Evolutionary conservation across 2,888 invertebrate species (phyloP).

Genomic region (Leptinotarsa peninsularis): DNA sequence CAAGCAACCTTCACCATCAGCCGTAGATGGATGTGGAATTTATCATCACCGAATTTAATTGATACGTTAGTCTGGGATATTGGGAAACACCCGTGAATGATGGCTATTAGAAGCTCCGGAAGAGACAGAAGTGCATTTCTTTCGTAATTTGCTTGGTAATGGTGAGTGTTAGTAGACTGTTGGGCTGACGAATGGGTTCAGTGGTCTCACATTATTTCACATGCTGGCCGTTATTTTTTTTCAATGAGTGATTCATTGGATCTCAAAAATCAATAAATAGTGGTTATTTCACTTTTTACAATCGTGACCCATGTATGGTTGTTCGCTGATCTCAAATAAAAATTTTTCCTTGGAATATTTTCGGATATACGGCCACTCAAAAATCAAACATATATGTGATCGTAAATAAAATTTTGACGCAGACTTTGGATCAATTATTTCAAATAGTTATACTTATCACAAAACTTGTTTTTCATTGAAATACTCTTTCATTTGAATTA

Average conservation of each 20-base stretch:
- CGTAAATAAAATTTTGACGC: too few species aligned
- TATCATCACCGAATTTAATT: constrained; percentile 41
- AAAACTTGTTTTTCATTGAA: too few species aligned
- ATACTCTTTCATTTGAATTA: too few species aligned
- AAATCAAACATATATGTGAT: too few species aligned
- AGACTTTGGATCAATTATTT: too few species aligned
- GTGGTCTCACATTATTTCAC: background rate
- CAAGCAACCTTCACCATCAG: constrained; percentile 28
- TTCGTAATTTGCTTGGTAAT: constrained; percentile 20
- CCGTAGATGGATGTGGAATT: constrained; percentile 36
- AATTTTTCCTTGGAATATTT: too few species aligned
- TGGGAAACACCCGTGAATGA: constrained; percentile 32
- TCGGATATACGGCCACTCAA: too few species aligned
- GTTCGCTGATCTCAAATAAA: too few species aligned
- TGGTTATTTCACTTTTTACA: background rate
- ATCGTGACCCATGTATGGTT: too few species aligned
- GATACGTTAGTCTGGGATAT: constrained; percentile 29
- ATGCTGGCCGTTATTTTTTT: background rate
- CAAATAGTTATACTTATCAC: too few species aligned
- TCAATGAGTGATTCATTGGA: background rate
- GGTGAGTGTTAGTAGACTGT: background rate
- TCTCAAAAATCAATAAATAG: too few species aligned
- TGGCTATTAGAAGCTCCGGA: constrained; percentile 20
- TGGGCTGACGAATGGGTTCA: background rate
- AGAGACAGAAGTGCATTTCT: constrained; percentile 23